Evolutionary conservation across 2,113 vertebrate species (phyloP).

Genomic region (Hoplias malabaricus): DNA sequence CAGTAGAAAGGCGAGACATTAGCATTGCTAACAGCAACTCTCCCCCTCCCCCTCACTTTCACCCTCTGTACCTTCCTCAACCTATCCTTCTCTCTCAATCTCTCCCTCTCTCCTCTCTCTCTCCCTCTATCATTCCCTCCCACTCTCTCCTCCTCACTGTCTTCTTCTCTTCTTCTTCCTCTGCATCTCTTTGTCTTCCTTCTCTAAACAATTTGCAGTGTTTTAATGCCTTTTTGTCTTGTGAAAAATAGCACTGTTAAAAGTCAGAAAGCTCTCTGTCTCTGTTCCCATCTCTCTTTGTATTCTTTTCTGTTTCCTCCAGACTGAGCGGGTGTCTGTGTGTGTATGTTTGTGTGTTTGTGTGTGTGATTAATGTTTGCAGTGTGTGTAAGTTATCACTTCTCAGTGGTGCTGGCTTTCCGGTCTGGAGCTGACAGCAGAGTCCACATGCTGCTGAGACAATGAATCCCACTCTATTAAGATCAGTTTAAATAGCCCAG

Average conservation of each 20-base stretch:
- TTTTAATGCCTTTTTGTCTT: background rate
- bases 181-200: background rate
- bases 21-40: conserved; percentile 59
- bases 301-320: conserved; percentile 20
- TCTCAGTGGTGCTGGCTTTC: conserved; percentile 60
- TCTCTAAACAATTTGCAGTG: background rate
- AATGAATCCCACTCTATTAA: conserved; percentile 62
- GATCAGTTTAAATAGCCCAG: conserved; percentile 64
- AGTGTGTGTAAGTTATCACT: conserved; percentile 70
- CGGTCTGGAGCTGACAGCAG: conserved; percentile 61
- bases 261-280: conserved; percentile 17
- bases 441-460: conserved; percentile 50
- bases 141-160: conserved; percentile 29
- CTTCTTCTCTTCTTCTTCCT: conserved; percentile 5
- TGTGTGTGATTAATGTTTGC: conserved; percentile 70
- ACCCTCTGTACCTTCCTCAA: conserved; percentile 27
- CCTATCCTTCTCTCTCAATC: conserved; percentile 35
- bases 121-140: conserved; percentile 34
- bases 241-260: background rate
- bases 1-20: conserved; percentile 62
- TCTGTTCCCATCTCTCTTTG: conserved; percentile 43
- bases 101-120: conserved; percentile 18
- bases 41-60: conserved; percentile 14
- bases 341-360: conserved; percentile 56
- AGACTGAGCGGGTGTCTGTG: conserved; percentile 38